phyloP scores from a whole-genome alignment of 2,888 invertebrate genomes.

The Clivina fossor region DNA sequence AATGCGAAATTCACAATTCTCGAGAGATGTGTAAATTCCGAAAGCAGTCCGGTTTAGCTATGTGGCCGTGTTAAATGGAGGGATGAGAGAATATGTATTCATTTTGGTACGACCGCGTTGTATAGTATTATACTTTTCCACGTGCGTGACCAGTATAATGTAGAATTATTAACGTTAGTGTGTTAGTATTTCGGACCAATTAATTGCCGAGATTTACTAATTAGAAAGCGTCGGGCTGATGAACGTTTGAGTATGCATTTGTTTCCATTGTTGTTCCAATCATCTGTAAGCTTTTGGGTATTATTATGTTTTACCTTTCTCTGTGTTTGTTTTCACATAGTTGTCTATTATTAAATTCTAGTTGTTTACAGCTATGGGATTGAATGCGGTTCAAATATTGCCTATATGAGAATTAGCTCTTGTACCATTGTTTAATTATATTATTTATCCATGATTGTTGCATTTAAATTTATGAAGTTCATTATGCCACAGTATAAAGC shows the following conservation, averaged over 20 bases:
- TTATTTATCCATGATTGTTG: too few species aligned
- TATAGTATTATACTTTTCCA: neutral
- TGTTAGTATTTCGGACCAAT: neutral
- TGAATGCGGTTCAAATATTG: too few species aligned
- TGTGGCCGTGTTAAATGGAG: neutral
- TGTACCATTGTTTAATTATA: too few species aligned
- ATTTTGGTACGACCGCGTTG: neutral
- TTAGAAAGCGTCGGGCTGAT: neutral
- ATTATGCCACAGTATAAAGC: too few species aligned
- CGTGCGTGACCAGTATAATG: neutral
- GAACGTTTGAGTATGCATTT: neutral
- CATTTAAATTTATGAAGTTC: too few species aligned
- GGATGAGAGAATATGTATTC: neutral
- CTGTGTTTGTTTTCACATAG: too few species aligned
- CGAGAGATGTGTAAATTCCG: too few species aligned
- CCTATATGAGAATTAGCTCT: too few species aligned
- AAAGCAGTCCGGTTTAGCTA: too few species aligned
- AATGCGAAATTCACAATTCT: too few species aligned
- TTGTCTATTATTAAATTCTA: too few species aligned
- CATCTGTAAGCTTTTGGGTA: neutral
- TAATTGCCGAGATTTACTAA: conserved; percentile 2
- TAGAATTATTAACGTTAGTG: neutral
- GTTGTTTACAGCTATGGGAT: too few species aligned
- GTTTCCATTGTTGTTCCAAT: conserved; percentile 1
- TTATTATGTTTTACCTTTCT: neutral